Evolutionary conservation across 2,113 vertebrate species (phyloP), one percentile per base, ranked within the genome.

Genomic region (Petroica traversi): DNA sequence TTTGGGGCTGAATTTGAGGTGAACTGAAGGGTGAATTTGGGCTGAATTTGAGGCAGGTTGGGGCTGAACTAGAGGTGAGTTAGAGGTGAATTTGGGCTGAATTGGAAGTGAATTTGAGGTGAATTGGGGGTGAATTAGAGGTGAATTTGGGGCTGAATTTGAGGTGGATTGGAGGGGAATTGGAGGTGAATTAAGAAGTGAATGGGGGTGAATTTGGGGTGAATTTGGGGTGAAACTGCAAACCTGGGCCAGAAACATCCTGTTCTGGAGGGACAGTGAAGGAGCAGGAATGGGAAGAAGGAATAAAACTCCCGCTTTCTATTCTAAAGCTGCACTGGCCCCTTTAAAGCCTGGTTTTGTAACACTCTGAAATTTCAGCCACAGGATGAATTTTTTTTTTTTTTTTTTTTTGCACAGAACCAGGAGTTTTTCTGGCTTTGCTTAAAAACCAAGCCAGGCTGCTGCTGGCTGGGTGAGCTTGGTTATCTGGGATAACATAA

Each of bases 361-460:
- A 88, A 74, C 78, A 74, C 78, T 36, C 1, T 49, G 82, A 82
- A 45, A 92, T 85, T 92, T 90, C 79, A 94, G 57, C 79, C 72
- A 66, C 43, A 25, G 19, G 13, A 43, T 57, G 83, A 23, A 13
- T 41, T 54, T 62, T 68, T 43, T 48, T 25, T 36, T 28, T 28
- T 26, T 57, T 58, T 36, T 17, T 6, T 36, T 40, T 28, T 40
- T 29, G 36, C 75, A 45, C 48, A 38, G 59, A 78, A 62, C 55
- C 51, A 19, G 19, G 38, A 69, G 38, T 12, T 81, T 62, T 85
- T 88, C 36, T 93, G 82, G 68, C n/a, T 87, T 89, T 77, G 25
- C 49, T 81, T 81, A 34, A 54, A 77, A 72, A 68, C 2, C n/a
- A 18, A 75, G 17, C 17, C 68, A 66, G 61, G 41, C 85, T 67